Conservation (phyloP, 2,888 invertebrate genomes). For the Noctua janthina region DNA sequence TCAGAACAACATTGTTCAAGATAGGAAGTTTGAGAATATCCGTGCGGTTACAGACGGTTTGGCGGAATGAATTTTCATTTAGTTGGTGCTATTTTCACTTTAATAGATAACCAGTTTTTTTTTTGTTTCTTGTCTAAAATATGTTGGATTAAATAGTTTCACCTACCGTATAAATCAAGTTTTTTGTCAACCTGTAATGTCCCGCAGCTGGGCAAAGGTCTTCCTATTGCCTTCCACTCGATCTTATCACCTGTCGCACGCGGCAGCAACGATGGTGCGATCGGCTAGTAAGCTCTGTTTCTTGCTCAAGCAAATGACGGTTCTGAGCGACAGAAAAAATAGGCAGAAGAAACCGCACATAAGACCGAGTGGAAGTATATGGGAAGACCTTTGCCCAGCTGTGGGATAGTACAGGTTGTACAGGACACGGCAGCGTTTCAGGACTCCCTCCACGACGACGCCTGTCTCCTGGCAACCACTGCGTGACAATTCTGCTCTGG, state of each 20-base stretch:
- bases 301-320: too few relatives aligned
- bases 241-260: too few relatives aligned
- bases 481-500: neutral
- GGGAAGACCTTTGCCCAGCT: too few relatives aligned
- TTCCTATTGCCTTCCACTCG: neutral
- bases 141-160: too few relatives aligned
- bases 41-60: constrained; percentile 34
- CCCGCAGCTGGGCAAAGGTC: neutral
- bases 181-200: too few relatives aligned
- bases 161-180: too few relatives aligned
- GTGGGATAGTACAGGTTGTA: too few relatives aligned
- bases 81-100: constrained; percentile 7
- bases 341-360: too few relatives aligned
- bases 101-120: neutral
- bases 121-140: neutral
- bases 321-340: too few relatives aligned
- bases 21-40: constrained; percentile 56
- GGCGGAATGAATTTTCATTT: constrained; percentile 36
- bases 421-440: neutral
- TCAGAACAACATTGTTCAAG: constrained; percentile 54
- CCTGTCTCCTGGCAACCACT: neutral
- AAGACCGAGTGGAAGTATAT: too few relatives aligned
- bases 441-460: neutral
- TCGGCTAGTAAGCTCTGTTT: too few relatives aligned
- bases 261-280: too few relatives aligned